Evolutionary conservation across 1,140 invertebrate species (phyloP), one percentile per base, ranked within the genome.

Genomic region (Orussus abietinus): DNA sequence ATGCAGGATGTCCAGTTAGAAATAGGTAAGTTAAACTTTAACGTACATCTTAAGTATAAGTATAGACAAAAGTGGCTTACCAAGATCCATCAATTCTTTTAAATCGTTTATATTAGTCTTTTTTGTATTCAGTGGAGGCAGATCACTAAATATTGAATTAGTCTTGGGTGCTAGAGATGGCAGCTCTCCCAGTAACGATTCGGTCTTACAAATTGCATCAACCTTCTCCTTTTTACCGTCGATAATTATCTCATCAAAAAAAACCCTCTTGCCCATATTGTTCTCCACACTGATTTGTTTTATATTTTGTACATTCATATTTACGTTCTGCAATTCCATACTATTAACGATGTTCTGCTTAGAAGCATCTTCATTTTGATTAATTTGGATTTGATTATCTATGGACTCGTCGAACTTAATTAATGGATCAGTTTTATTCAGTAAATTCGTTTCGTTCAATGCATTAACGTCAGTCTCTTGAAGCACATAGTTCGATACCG

Each of bases 21-120:
- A n/a, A n/a, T n/a, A n/a, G n/a, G n/a, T n/a, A n/a, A n/a, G n/a
- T n/a, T n/a, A n/a, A n/a, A n/a, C n/a, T n/a, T n/a, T n/a, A n/a
- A n/a, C n/a, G n/a, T n/a, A n/a, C n/a, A n/a, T n/a, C n/a, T n/a
- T n/a, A n/a, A n/a, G n/a, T n/a, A n/a, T n/a, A n/a, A n/a, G n/a
- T n/a, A n/a, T n/a, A n/a, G n/a, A n/a, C n/a, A n/a, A n/a, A n/a
- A n/a, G n/a, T 25, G n/a, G n/a, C n/a, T n/a, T n/a, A n/a, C 60
- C 59, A 37, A 68, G 64, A 41, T 75, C 61, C 52, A 76, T 64
- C 15, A 75, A 50, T 49, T 72, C 63, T 41, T 75, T 76, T 5
- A 76, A 47, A 42, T 75, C 71, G 45, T 66, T 69, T 19, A 74
- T 68, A 46, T 72, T 68, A 44, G 65, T 53, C 38, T 69, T 75